Evolutionary conservation across 2,888 invertebrate species (phyloP).

Genomic region (Phorcus lineatus): DNA sequence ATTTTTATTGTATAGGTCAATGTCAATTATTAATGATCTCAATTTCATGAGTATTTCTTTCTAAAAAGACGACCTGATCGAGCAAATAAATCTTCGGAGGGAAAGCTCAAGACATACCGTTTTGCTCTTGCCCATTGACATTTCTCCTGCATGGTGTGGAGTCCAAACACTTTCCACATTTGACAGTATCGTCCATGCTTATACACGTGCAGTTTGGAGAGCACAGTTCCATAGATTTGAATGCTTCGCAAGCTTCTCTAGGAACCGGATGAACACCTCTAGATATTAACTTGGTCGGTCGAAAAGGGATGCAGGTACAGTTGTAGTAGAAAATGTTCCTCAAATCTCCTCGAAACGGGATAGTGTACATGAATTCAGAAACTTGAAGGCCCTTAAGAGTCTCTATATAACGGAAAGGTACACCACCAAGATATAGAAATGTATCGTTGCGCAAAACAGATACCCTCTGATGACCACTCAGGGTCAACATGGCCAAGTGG

Average conservation of each 20-base stretch:
- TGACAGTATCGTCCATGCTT: background rate
- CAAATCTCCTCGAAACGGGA: constrained; percentile 59
- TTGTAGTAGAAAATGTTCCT: constrained; percentile 72
- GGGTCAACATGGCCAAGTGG: constrained; percentile 45
- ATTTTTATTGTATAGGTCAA: too few species aligned
- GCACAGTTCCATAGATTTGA: background rate
- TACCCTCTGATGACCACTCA: background rate
- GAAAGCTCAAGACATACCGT: too few species aligned
- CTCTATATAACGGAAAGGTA: constrained; percentile 50
- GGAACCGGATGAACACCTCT: constrained; percentile 45
- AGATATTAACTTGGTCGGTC: constrained; percentile 52
- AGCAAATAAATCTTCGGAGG: too few species aligned
- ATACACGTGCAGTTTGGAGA: background rate
- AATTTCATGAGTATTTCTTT: too few species aligned
- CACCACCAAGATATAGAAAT: constrained; percentile 70
- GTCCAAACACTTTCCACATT: constrained; percentile 1
- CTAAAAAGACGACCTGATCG: too few species aligned
- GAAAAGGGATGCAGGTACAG: constrained; percentile 66
- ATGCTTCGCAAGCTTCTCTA: constrained; percentile 57
- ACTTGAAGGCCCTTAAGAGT: constrained; percentile 51
- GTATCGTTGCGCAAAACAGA: constrained; percentile 57
- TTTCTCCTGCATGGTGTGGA: background rate
- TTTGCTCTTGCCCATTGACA: too few species aligned
- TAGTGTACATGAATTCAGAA: constrained; percentile 53
- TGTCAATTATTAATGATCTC: too few species aligned